Conservation (phyloP, 2,797 vertebrate genomes). For the Picus viridis region DNA sequence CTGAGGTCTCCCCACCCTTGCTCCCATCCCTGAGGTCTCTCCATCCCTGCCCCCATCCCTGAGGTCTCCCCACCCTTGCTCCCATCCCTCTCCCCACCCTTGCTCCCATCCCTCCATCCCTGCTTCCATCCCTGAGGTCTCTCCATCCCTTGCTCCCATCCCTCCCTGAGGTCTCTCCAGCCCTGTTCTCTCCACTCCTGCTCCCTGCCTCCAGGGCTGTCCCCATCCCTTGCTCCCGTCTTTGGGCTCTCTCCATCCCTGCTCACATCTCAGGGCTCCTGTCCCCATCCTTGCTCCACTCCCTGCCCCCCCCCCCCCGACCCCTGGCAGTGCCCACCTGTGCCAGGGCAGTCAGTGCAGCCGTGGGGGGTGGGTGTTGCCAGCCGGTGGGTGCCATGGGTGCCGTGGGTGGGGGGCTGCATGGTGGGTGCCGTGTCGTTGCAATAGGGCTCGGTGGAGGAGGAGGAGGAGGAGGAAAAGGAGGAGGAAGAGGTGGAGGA, state of each 20-base stretch:
- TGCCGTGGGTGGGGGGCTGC: rapidly evolving
- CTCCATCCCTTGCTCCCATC: not conserved
- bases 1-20: too few relatives aligned
- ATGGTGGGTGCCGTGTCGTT: not conserved
- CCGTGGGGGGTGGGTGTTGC: not conserved
- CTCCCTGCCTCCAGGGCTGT: too few relatives aligned
- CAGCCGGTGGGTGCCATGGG: not conserved
- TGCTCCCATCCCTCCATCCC: not conserved
- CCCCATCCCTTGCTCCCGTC: not conserved
- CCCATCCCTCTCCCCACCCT: not conserved
- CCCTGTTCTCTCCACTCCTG: not conserved
- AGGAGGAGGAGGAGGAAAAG: slow-evolving; percentile 48
- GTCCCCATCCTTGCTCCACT: not conserved
- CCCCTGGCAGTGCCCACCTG: slow-evolving; percentile 13
- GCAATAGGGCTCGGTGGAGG: slow-evolving; percentile 21
- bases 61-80: not conserved
- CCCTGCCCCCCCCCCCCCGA: not conserved
- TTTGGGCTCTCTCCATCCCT: not conserved
- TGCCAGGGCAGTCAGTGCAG: not conserved
- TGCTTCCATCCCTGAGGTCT: not conserved
- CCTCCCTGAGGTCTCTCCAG: not conserved
- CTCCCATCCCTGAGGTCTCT: too few relatives aligned
- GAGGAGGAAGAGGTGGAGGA: slow-evolving; percentile 57
- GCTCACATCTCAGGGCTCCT: not conserved
- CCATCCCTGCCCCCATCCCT: not conserved